phyloP scores from a whole-genome alignment of 2,888 invertebrate species.

The Tuta absoluta region DNA sequence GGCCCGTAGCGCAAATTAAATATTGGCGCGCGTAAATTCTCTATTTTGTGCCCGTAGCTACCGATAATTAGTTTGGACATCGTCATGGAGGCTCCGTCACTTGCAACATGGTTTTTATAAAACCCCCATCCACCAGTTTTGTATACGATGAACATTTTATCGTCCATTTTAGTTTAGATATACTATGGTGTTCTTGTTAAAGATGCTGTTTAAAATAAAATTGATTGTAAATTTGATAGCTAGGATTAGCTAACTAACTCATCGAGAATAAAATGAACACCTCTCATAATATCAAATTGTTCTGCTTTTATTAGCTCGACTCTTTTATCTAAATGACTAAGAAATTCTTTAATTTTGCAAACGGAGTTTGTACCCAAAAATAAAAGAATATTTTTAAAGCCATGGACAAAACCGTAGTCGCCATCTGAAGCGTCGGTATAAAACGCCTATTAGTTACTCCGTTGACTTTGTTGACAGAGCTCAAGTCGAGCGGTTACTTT shows the following conservation, averaged over 20 bases:
- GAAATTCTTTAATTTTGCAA: too few species aligned
- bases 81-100: constrained; percentile 24
- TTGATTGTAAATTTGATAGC: too few species aligned
- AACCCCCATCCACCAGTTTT: not conserved
- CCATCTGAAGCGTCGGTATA: not conserved
- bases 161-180: not conserved
- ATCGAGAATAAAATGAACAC: too few species aligned
- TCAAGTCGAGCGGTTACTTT: constrained; percentile 16
- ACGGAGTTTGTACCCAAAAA: too few species aligned
- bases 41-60: not conserved
- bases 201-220: too few species aligned
- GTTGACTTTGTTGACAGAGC: constrained; percentile 29
- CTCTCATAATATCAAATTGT: too few species aligned
- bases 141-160: not conserved
- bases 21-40: too few species aligned
- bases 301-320: too few species aligned
- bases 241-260: too few species aligned
- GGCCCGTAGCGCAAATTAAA: too few species aligned
- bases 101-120: constrained; percentile 19
- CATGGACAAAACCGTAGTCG: not conserved
- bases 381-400: not conserved
- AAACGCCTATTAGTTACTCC: constrained; percentile 11
- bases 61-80: constrained; percentile 31
- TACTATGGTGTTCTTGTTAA: too few species aligned
- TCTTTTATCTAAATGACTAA: too few species aligned